Evolutionary conservation across 2,113 vertebrate species (phyloP).

Genomic region (Camelus bactrianus): DNA sequence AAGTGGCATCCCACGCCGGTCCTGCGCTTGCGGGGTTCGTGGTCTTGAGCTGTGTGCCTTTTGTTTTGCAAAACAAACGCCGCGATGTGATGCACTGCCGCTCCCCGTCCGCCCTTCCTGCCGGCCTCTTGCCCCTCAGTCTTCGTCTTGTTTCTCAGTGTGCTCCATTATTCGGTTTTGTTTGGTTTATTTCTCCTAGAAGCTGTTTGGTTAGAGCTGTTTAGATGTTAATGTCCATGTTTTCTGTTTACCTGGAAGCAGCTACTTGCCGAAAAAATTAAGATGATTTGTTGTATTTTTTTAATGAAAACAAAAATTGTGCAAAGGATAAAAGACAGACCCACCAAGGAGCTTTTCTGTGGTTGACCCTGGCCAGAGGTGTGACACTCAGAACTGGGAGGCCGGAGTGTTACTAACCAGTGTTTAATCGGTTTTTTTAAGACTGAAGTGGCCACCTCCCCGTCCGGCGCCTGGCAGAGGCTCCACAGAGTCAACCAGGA

Average conservation of each 20-base stretch:
- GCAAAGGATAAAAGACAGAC: slow-evolving; percentile 85
- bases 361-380: slow-evolving; percentile 92
- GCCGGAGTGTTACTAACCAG: slow-evolving; percentile 93
- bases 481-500: slow-evolving; percentile 96
- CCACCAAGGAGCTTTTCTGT: slow-evolving; percentile 84
- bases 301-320: slow-evolving; percentile 76
- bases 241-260: slow-evolving; percentile 86
- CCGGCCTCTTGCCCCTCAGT: slow-evolving; percentile 71
- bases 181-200: slow-evolving; percentile 85
- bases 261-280: slow-evolving; percentile 61
- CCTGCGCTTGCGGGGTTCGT: slow-evolving; percentile 80
- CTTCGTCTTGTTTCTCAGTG: slow-evolving; percentile 84
- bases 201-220: slow-evolving; percentile 85
- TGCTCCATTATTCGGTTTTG: slow-evolving; percentile 85
- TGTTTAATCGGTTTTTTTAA: slow-evolving; percentile 98
- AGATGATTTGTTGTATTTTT: slow-evolving; percentile 64
- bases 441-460: slow-evolving; percentile 92
- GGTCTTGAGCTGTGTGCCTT: slow-evolving; percentile 80
- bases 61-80: slow-evolving; percentile 77
- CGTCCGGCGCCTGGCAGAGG: slow-evolving; percentile 93
- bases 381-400: slow-evolving; percentile 93
- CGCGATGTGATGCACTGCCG: slow-evolving; percentile 38
- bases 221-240: slow-evolving; percentile 85
- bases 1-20: slow-evolving; percentile 77
- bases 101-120: slow-evolving; percentile 54